Base-by-base conservation (phyloP, 2,113 vertebrate genomes). In the Eolophus roseicapilla region DNA sequence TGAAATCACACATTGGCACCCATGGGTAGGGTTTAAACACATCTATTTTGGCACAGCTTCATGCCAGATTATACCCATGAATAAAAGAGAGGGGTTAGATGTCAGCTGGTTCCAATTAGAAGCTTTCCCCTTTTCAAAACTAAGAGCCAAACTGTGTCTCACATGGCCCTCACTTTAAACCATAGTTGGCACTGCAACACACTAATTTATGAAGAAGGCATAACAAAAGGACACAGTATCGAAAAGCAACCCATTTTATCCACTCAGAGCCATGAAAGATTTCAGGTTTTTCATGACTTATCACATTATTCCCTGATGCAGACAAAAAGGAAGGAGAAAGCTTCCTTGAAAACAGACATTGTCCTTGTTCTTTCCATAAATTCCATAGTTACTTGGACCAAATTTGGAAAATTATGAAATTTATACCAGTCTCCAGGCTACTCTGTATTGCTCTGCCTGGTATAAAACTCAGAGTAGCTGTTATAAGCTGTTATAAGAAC, bases 11-110 rank as follows among this genome's bases (percentile, higher is more conserved):
- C 41, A 88, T 3, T 86, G 77, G 74, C 50, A 91, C 50, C 60
- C 63, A 74, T 33, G 71, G 57, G 70, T 69, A 85, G 59, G 37
- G 53, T 79, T 95, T 83, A 92, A 90, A 76, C 64, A 53, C 31
- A 86, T 86, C 78, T 89, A 37, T 83, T 92, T 92, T 80, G 78
- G 93, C 94, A 93, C 11, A 86, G 27, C 49, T 84, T 88, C 43
- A 44, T 63, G 76, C 27, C 87, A 82, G 95, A 96, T 97, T 95
- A 96, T 70, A 94, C 49, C 71, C 90, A 88, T n/a, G 53, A 91
- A 78, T 85, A 94, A 89, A 92, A 93, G 29, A 52, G 41, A 82
- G 23, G 57, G 63, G 71, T 92, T 88, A 90, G 44, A 96, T 89
- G 82, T 83, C 77, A 90, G 44, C 59, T 82, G 77, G 33, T 88